A percentile compares a stretch with the other conserved stretches of the same genome.
Conservation (phyloP, 2,797 vertebrate species). For the Anguilla pacifica region DNA sequence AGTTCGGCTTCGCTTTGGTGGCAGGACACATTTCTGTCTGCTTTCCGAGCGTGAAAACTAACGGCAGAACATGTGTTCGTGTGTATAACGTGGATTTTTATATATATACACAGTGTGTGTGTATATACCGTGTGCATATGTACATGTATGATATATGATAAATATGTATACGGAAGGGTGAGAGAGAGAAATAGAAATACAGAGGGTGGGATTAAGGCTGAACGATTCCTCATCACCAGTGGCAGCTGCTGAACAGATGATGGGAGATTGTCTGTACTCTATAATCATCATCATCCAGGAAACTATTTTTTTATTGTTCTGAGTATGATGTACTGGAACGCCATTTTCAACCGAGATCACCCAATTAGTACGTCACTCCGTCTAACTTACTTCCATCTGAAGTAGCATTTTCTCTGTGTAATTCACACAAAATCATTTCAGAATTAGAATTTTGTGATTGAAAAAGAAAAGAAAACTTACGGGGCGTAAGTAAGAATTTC, state of each 20-base stretch:
- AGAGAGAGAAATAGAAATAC: no score
- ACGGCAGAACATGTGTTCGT: constrained; percentile 26
- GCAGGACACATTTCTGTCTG: constrained; percentile 38
- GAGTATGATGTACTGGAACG: background rate
- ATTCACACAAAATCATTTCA: background rate
- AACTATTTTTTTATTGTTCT: background rate
- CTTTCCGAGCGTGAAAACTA: constrained; percentile 37
- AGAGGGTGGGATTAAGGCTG: no score
- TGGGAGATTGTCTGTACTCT: background rate
- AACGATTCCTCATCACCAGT: background rate
- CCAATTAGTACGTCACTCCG: background rate
- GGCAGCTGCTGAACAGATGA: background rate
- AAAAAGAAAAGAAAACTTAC: background rate
- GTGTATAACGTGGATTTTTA: background rate
- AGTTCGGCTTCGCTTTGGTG: constrained; percentile 35
- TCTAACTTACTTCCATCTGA: background rate
- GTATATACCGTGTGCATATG: background rate
- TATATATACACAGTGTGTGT: background rate
- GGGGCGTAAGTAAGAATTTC: background rate
- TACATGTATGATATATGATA: background rate
- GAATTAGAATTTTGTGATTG: background rate
- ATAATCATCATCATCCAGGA: background rate
- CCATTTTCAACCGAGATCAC: background rate
- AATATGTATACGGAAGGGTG: no score
- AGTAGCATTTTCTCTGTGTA: background rate